Conservation (phyloP, 2,113 vertebrate species). For the Leucoraja erinaceus region DNA sequence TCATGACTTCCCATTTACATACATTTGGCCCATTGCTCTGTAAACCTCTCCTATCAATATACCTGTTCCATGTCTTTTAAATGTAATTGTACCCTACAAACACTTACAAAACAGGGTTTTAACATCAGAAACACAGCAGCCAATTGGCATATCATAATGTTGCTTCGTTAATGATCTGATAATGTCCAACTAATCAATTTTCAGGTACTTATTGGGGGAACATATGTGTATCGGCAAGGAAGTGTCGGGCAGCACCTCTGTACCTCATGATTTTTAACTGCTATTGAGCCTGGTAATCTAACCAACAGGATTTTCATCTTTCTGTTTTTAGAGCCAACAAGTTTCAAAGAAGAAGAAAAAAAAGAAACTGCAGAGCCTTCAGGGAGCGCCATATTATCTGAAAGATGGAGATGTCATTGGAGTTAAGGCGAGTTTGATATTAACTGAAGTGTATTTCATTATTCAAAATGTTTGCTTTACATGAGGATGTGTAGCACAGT, state of each 20-base stretch:
- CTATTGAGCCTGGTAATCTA: neutral
- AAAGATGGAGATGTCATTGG: slow-evolving; percentile 83
- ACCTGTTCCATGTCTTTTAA: neutral
- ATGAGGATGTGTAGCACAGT: neutral
- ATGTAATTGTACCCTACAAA: neutral
- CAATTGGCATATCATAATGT: neutral
- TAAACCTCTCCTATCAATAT: no score
- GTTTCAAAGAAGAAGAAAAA: slow-evolving; percentile 82
- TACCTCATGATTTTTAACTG: neutral
- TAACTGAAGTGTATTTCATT: neutral
- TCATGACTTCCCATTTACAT: no score
- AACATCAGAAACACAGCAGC: neutral
- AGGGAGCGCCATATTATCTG: slow-evolving; percentile 71
- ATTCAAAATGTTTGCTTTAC: neutral
- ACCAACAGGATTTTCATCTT: neutral
- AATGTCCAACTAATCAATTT: neutral
- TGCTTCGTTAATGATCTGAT: neutral
- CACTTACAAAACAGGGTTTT: neutral
- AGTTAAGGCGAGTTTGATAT: slow-evolving; percentile 64
- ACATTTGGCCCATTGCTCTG: no score
- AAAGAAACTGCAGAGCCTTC: slow-evolving; percentile 73
- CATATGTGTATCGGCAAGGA: neutral
- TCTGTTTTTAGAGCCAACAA: slow-evolving; percentile 67
- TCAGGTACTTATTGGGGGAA: neutral
- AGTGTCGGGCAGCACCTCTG: neutral